Conservation (phyloP, 2,888 invertebrate species). For the Chrysolina oricalcia region DNA sequence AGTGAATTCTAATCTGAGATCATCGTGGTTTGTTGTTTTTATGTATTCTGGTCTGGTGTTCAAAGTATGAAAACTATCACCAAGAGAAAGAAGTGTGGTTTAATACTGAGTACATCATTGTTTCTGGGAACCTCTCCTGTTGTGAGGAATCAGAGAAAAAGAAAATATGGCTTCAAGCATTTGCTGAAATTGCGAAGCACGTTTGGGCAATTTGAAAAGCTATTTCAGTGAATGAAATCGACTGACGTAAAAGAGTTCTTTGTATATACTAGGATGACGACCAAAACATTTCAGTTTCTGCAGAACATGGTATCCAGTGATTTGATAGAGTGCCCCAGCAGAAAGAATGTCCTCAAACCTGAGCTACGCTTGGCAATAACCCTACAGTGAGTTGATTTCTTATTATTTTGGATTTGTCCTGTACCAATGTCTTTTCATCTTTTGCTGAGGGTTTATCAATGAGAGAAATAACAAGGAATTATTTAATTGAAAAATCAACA, state of each 20-base stretch:
- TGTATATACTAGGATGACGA: background rate
- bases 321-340: background rate
- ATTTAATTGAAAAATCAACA: too few relatives aligned
- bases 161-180: constrained; percentile 3
- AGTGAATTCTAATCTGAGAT: too few relatives aligned
- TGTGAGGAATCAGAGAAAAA: background rate
- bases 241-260: background rate
- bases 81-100: too few relatives aligned
- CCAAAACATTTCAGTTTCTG: background rate
- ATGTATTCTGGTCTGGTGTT: too few relatives aligned
- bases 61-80: too few relatives aligned
- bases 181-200: background rate
- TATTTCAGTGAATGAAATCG: constrained; percentile 6
- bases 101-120: too few relatives aligned
- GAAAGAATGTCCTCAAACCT: constrained; percentile 18
- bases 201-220: constrained; percentile 15
- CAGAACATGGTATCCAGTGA: too few relatives aligned
- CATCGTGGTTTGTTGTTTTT: too few relatives aligned
- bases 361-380: background rate
- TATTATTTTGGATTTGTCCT: background rate
- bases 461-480: constrained; percentile 35
- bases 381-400: constrained; percentile 8
- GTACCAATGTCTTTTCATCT: constrained; percentile 29
- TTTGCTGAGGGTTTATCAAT: constrained; percentile 42
- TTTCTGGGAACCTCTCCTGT: constrained; percentile 13